These are phyloP conservation scores for Cantharis nigra DNA, from an alignment of 2,888 invertebrate genomes.

Conservation along the genomic window DNA sequence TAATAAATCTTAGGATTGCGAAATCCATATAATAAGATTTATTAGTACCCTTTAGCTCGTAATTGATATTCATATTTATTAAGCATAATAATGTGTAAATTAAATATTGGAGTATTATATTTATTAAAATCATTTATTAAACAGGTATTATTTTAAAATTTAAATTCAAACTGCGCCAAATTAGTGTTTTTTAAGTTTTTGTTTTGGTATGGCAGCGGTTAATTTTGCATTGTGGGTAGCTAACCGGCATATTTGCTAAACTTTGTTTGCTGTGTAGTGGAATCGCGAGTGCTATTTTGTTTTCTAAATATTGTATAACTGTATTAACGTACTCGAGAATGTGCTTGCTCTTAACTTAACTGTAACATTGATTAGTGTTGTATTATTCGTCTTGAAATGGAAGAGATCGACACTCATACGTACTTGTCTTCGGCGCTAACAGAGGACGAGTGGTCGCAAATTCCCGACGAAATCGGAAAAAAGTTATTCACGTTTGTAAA, in stretches of 20 bases:
- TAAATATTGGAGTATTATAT: neutral
- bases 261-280: neutral
- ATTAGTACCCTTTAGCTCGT: too few species aligned
- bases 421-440: conserved; percentile 55
- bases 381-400: conserved; percentile 40
- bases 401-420: conserved; percentile 40
- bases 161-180: neutral
- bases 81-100: neutral
- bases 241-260: neutral
- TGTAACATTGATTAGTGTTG: neutral
- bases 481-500: conserved; percentile 67
- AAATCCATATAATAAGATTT: too few species aligned
- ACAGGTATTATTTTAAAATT: neutral
- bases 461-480: conserved; percentile 60
- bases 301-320: neutral
- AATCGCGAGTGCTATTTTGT: neutral
- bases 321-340: neutral
- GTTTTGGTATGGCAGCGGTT: neutral
- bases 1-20: too few species aligned
- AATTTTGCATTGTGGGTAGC: neutral
- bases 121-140: too few species aligned
- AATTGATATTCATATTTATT: too few species aligned
- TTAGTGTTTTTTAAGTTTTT: neutral
- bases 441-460: conserved; percentile 60
- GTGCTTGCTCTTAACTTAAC: neutral